Evolutionary conservation across 1,140 invertebrate species (phyloP).

Genomic region (Calliphora vicina): DNA sequence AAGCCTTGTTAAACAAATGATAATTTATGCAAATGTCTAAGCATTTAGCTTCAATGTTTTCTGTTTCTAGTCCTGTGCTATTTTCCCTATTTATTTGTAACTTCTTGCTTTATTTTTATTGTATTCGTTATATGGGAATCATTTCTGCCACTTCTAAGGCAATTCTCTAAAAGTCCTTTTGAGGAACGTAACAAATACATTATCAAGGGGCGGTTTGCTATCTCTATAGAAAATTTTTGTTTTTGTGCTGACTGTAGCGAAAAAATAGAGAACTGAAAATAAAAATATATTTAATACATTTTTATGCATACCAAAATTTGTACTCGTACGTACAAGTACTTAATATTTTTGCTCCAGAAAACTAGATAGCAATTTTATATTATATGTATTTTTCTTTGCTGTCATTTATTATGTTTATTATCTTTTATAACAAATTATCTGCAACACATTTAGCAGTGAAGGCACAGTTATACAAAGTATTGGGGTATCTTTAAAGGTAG

Average conservation of each 20-base stretch:
- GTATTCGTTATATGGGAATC: too few species aligned
- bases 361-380: not conserved
- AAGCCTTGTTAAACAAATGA: conserved; percentile 14
- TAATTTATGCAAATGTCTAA: conserved; percentile 30
- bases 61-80: not conserved
- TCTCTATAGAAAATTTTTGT: not conserved
- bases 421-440: conserved; percentile 40
- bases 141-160: too few species aligned
- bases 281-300: not conserved
- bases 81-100: not conserved
- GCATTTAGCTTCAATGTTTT: conserved; percentile 19
- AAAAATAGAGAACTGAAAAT: not conserved
- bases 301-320: not conserved
- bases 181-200: not conserved
- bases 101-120: too few species aligned
- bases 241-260: not conserved
- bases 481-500: too few species aligned
- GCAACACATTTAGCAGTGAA: not conserved
- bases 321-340: not conserved
- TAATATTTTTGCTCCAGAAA: not conserved
- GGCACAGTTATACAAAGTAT: not conserved
- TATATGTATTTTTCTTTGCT: not conserved
- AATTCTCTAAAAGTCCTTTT: not conserved
- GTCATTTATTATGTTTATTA: conserved; percentile 41
- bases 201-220: not conserved